Evolutionary conservation across 2,113 vertebrate genomes (phyloP).

Genomic region (Nettapus auritus): DNA sequence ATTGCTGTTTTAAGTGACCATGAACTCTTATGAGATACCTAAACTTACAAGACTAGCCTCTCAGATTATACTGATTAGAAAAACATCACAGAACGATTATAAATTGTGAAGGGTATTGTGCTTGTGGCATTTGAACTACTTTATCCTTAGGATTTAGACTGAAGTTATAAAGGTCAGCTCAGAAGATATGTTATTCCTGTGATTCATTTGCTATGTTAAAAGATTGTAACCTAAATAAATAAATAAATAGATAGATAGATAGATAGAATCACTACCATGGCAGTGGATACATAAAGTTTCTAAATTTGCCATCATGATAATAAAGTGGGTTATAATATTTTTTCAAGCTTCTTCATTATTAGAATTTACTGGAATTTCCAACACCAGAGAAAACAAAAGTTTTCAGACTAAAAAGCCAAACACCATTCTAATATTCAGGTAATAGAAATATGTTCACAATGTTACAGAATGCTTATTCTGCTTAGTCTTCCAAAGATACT

Average conservation of each 20-base stretch:
- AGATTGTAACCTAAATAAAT: not conserved
- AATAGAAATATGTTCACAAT: not conserved
- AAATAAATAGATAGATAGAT: not conserved
- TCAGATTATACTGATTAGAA: not conserved
- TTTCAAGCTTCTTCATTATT: not conserved
- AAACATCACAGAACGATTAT: not conserved
- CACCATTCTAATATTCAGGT: not conserved
- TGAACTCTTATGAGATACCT: not conserved
- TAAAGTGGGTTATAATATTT: not conserved
- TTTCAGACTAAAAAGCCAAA: not conserved
- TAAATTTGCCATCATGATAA: not conserved
- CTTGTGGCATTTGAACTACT: not conserved
- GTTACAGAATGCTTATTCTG: not conserved
- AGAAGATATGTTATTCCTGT: not conserved
- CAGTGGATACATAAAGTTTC: not conserved
- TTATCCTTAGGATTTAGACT: not conserved
- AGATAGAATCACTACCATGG: no score
- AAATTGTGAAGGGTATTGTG: not conserved
- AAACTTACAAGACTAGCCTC: not conserved
- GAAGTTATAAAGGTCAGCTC: not conserved
- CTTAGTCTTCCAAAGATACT: not conserved
- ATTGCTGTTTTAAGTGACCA: not conserved
- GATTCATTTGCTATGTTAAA: not conserved
- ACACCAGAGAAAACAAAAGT: not conserved
- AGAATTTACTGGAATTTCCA: not conserved